Evolutionary conservation across 2,888 invertebrate genomes (phyloP), one percentile per base, ranked within the genome.

Genomic region (Crossocerus cetratus): DNA sequence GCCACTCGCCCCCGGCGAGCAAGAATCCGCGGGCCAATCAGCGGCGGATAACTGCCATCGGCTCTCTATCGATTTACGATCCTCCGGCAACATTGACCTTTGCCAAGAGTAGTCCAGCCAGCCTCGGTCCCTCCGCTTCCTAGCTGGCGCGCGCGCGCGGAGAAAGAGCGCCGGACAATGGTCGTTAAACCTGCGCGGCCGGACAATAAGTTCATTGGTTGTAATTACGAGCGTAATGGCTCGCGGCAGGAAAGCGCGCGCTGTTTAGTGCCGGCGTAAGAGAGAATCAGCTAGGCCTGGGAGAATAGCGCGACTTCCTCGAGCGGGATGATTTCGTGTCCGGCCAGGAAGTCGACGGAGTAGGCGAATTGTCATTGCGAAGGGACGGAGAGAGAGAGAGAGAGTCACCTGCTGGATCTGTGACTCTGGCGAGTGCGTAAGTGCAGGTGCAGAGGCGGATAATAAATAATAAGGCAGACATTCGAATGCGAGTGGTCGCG

Each of bases 1-100:
- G 64, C 72, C 49, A n/a, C 65, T 80, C 56, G 8, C 21, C 14
- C 11, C 68, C 16, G 57, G 55, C 53, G 20, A 42, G 23, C 2
- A 4, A 23, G 23, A 23, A 11, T 32, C 11, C 8, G 5, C 32
- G 32, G 32, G 5, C 32, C 32, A 32, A 32, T 32, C 14, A 20
- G 21, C 16, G 14, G 45, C 18, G 64, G 67, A 72, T 69, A 75
- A 82, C 64, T 58, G 16, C 55, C 64, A 49, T 18, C 53, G 59
- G 14, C 66, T n/a, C 32, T 56, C 61, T 16, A 63, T 75, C 76
- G 70, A 81, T 80, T 75, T 80, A 81, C 62, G 83, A 80, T 70
- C 78, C 32, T 44, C 22, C 44, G 60, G 58, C 45, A 68, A 71
- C 79, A 75, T 69, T 82, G 77, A 82, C 82, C 82, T 77, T 77